Base-by-base conservation (phyloP, 1,140 invertebrate species). In the Drosophila murphyi region DNA sequence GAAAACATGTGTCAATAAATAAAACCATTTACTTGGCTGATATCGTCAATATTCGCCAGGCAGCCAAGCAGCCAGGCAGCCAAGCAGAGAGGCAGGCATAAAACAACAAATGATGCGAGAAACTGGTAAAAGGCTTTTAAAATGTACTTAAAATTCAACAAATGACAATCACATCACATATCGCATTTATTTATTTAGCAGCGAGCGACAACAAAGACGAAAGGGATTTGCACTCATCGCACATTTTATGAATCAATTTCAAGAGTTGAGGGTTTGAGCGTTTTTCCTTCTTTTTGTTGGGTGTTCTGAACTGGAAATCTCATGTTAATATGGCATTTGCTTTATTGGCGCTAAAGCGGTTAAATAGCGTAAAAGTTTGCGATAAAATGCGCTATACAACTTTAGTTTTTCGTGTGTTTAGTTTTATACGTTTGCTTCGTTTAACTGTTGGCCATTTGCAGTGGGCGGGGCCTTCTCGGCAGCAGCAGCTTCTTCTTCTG, bases 141-240 rank as follows among this genome's bases (percentile, higher is more conserved):
- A 89, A 88, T 89, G 82, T 87, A 85, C 85, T 88, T 88, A 89
- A 80, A 88, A 88, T 75, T 79, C 77, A 88, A 89, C 85, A 89
- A 89, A 51, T n/a, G 68, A 67, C 69, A 87, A 73, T 78, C 82
- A 60, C 60, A 70, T 55, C 71, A 75, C 62, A 80, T 74, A 72
- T 72, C 82, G 69, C 48, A 72, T 82, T 82, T 72, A 76, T 79
- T 82, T 83, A 47, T 51, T 57, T 52, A 20, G 51, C 12, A 55
- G 10, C 45, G 29, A 35, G 51, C 28, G 8, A 3, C 39, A 37
- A 10, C 41, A 41, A 39, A 41, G 48, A 48, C n/a, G 10, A 63
- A 70, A 75, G 57, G 67, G 52, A 71, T 74, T 74, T 59, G 29
- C 54, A 48, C 37, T 20, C 55, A 37, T 51, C 45, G 34, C 35